Evolutionary conservation across 2,888 invertebrate species (phyloP), one percentile per base, ranked within the genome.

Genomic region (Actias luna): DNA sequence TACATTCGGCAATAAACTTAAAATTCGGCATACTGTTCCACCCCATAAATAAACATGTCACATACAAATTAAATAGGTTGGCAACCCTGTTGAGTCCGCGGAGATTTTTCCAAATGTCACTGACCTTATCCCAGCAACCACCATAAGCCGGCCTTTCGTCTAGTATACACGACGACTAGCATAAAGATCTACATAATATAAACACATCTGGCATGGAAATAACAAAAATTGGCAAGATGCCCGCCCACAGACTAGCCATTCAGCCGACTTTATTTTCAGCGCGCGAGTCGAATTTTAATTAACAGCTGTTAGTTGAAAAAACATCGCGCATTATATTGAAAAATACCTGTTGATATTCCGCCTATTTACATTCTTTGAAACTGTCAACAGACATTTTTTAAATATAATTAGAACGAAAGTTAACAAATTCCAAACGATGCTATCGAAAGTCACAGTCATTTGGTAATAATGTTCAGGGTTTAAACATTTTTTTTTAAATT

Each of bases 241-340:
- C 89, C 76, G 70, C 69, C 46, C 25, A 50, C 46, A 67, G 67
- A 68, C 70, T 69, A 63, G 73, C 74, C 75, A 81, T 83, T 82
- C 81, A 78, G 75, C 78, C 73, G 76, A 76, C 75, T 82, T 84
- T 87, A 87, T 87, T 85, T 83, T 81, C 73, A 73, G 79, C 79
- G 83, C 85, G 83, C 75, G 82, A 79, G 84, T 83, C 80, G 88
- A 80, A 87, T 89, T 86, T 85, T 87, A 87, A 89, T 87, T 83
- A 83, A 63, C 62, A 73, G 74, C 73, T 67, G 67, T 12, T 67
- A 65, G 67, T n/a, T n/a, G 69, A 75, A 72, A 75, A 73, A 74
- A 72, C 67, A 70, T 58, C n/a, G 29, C 39, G 36, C 12, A 33
- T 36, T 36, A 22, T 64, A 61, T 60, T 62, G 39, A 39, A 62